Base-by-base conservation (phyloP, 2,888 invertebrate species). In the Platycnemis pennipes region DNA sequence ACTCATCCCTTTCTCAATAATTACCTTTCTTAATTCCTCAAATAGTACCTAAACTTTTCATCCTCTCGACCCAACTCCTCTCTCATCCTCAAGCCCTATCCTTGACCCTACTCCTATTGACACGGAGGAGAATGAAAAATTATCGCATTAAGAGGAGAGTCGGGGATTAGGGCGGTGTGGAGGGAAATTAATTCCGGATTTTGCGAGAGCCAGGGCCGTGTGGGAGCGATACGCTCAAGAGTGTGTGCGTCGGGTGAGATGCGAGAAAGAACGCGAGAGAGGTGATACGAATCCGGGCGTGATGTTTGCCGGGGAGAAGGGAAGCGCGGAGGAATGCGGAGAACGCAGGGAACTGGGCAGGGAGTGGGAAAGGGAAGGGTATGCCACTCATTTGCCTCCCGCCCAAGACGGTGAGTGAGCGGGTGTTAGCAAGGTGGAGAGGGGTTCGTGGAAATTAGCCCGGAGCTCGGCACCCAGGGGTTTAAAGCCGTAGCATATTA, bases 91-190 rank as follows among this genome's bases (percentile, higher is more conserved):
- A 4, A 3, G 42, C 22, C 86, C 16, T 42, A 22, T 86, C 26
- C 86, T 86, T 44, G 44, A 86, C 44, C 86, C 77, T 13, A 77
- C 77, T 77, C 26, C 63, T 63, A 63, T 63, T 63, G 63, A 63
- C 26, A n/a, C 63, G 5, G 63, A 26, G 63, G n/a, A n/a, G n/a
- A 63, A 26, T 63, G 63, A 63, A 63, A 63, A 63, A 63, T 63
- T 44, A 22, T 86, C 86, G 86, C 86, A 44, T 42, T 44, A 37
- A 85, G 22, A 85, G 86, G 42, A 86, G 86, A 42, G 13, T 3
- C 19, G 13, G 42, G 86, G 42, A 86, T 22, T 44, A 37, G 86
- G 16, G 7, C 42, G 42, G 86, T 42, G 42, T 5, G 42, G 26
- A 44, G 44, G 44, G 63, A 63, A 63, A 37, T 77, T 8, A 77